A percentile compares a stretch with the other conserved stretches of the same genome.
Evolutionary conservation across 1,140 invertebrate species (phyloP).

Genomic region (Pseudomyrmex dendroicus): DNA sequence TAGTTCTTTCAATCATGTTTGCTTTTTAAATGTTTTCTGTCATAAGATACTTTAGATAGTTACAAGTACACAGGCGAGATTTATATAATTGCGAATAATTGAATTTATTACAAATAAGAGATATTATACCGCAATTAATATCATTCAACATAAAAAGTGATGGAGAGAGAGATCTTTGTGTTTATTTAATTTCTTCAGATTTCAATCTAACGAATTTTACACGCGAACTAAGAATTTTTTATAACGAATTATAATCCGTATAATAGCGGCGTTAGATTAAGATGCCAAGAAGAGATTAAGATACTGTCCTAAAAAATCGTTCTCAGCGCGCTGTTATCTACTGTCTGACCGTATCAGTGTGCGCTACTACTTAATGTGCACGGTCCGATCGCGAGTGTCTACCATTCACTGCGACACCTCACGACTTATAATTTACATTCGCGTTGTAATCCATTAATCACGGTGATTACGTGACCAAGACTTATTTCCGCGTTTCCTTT

Average conservation of each 20-base stretch:
- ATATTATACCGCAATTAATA: not conserved
- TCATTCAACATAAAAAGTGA: not conserved
- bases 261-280: constrained; percentile 1
- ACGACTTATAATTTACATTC: constrained; percentile 39
- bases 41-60: constrained; percentile 1
- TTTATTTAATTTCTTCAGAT: not conserved
- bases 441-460: constrained; percentile 66
- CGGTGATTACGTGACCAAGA: constrained; percentile 37
- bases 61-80: not conserved
- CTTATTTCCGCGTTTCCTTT: constrained; percentile 62
- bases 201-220: not conserved
- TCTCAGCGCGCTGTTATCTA: constrained; percentile 1
- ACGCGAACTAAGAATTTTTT: too few relatives aligned
- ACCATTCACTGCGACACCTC: constrained; percentile 35
- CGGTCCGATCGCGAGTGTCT: constrained; percentile 18
- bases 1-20: constrained; percentile 15
- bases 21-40: not conserved
- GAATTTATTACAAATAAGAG: constrained; percentile 24
- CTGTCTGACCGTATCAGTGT: constrained; percentile 25
- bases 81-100: not conserved
- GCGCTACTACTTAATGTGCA: constrained; percentile 39
- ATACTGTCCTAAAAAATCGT: too few relatives aligned
- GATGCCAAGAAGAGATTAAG: not conserved
- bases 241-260: too few relatives aligned
- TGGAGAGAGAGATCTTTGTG: not conserved